phyloP scores from a whole-genome alignment of 2,113 vertebrate species.

The Hyperopisus bebe region DNA sequence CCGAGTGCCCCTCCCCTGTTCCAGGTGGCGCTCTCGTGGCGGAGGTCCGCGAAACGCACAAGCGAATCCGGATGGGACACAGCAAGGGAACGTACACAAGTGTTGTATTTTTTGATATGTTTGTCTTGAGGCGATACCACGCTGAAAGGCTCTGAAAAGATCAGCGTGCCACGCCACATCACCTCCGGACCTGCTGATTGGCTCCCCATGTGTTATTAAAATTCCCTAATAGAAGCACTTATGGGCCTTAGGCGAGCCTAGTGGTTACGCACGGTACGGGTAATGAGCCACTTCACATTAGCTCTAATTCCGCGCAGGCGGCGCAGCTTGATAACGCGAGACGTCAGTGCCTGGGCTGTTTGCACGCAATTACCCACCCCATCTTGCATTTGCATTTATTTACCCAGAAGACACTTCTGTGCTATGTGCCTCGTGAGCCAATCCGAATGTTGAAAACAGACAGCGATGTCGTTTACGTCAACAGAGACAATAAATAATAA shows the following conservation, averaged over 20 bases:
- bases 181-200: constrained; percentile 23
- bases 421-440: background rate
- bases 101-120: background rate
- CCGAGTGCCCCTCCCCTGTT: constrained; percentile 41
- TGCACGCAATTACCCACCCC: background rate
- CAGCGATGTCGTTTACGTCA: background rate
- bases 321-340: constrained; percentile 40
- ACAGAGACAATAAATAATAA: background rate
- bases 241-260: constrained; percentile 43
- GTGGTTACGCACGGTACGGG: constrained; percentile 56
- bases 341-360: constrained; percentile 30
- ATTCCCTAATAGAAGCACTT: constrained; percentile 27
- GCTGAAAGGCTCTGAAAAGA: background rate
- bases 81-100: background rate
- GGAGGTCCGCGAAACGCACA: background rate
- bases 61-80: background rate
- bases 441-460: background rate
- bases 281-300: constrained; percentile 67
- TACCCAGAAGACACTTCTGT: background rate
- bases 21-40: constrained; percentile 56
- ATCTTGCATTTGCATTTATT: background rate
- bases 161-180: background rate
- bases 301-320: constrained; percentile 57
- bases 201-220: constrained; percentile 29
- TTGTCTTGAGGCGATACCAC: background rate